Percentiles rank a stretch among this genome's conserved stretches.
Conservation (phyloP, 2,113 vertebrate species). For the Petrocephalus microphthalmus region DNA sequence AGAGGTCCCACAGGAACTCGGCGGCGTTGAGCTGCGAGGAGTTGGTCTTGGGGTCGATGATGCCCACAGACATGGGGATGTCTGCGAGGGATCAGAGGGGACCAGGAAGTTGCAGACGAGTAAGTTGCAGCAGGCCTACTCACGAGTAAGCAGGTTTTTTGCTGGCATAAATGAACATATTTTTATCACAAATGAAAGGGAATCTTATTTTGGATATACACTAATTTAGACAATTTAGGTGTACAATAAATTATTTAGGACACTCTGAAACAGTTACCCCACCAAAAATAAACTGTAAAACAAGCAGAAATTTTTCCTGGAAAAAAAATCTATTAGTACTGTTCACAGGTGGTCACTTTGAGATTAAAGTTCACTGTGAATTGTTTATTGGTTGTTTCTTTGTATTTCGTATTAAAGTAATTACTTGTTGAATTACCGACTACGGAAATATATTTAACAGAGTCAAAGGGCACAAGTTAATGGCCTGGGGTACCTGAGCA, state of each 20-base stretch:
- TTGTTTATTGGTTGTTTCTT: background rate
- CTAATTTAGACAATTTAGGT: background rate
- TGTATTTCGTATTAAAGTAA: background rate
- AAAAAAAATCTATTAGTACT: background rate
- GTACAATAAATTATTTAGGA: background rate
- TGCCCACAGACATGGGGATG: constrained; percentile 78
- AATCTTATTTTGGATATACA: background rate
- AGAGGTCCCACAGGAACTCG: constrained; percentile 77
- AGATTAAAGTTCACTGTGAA: background rate
- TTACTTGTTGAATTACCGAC: background rate
- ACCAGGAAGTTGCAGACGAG: too few species aligned
- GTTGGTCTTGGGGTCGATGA: constrained; percentile 73
- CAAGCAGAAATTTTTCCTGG: background rate
- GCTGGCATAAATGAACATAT: background rate
- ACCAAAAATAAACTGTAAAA: background rate
- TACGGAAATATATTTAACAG: background rate
- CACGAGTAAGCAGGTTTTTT: background rate
- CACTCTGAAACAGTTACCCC: background rate
- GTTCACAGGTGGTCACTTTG: background rate
- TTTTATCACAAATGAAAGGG: background rate
- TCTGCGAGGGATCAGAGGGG: constrained; percentile 42
- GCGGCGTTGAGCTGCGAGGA: constrained; percentile 72
- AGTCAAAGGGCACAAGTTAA: background rate
- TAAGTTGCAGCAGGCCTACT: too few species aligned
- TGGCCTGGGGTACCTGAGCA: background rate